These are phyloP conservation scores for Trematomus loennbergii DNA, from an alignment of 2,113 vertebrate genomes.

Conservation along the genomic window DNA sequence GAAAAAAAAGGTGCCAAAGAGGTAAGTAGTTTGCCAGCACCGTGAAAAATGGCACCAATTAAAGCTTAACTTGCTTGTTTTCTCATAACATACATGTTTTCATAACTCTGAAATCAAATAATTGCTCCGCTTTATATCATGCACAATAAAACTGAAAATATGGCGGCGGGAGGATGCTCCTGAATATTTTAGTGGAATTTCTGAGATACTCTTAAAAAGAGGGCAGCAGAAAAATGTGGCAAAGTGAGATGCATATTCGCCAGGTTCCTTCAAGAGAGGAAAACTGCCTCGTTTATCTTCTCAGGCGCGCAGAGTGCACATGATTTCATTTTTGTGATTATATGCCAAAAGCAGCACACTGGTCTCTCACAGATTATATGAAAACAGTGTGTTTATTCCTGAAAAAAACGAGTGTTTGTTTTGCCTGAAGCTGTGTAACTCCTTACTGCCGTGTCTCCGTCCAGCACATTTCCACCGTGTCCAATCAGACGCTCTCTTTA, in stretches of 20 bases:
- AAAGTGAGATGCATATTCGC: slow-evolving; percentile 89
- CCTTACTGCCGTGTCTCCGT: slow-evolving; percentile 28
- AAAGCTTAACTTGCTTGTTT: slow-evolving; percentile 99
- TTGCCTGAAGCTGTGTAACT: slow-evolving; percentile 71
- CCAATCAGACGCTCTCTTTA: slow-evolving; percentile 52
- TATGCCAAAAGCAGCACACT: slow-evolving; percentile 91
- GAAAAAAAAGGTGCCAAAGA: slow-evolving; percentile 91
- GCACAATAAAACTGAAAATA: slow-evolving; percentile 98
- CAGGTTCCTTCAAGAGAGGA: slow-evolving; percentile 90
- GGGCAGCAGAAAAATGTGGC: slow-evolving; percentile 87
- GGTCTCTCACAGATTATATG: slow-evolving; percentile 91
- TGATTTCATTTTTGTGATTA: slow-evolving; percentile 95
- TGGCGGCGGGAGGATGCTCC: slow-evolving; percentile 92
- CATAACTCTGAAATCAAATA: slow-evolving; percentile 99
- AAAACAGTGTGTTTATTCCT: slow-evolving; percentile 64
- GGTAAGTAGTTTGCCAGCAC: slow-evolving; percentile 96
- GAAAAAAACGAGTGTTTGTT: slow-evolving; percentile 42
- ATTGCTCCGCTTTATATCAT: slow-evolving; percentile 97
- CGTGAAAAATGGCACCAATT: slow-evolving; percentile 99
- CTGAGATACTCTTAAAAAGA: slow-evolving; percentile 46
- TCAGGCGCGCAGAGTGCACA: slow-evolving; percentile 88
- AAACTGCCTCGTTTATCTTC: slow-evolving; percentile 94
- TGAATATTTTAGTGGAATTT: slow-evolving; percentile 95
- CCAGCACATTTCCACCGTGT: slow-evolving; percentile 58
- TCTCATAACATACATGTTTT: slow-evolving; percentile 99